Evolutionary conservation across 2,113 vertebrate species (phyloP).

Genomic region (Cromileptes altivelis): DNA sequence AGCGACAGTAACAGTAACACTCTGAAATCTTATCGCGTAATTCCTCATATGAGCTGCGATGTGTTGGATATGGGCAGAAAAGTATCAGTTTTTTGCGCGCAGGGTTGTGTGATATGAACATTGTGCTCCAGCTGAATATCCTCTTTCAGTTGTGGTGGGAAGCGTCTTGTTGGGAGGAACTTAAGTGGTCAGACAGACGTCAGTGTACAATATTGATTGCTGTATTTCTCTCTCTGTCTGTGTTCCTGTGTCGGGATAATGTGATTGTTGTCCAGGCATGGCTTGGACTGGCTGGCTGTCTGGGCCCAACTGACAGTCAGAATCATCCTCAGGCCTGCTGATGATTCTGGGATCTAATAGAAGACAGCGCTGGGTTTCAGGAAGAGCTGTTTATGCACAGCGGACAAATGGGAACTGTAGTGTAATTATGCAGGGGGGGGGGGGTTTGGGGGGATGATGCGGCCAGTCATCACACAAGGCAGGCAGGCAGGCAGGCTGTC

Average conservation of each 20-base stretch:
- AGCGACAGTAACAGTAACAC: neutral
- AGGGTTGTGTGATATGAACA: slow-evolving; percentile 37
- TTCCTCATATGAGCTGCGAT: slow-evolving; percentile 30
- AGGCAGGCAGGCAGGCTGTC: slow-evolving; percentile 45
- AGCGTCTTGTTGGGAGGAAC: slow-evolving; percentile 72
- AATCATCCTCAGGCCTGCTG: slow-evolving; percentile 73
- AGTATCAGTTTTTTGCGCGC: slow-evolving; percentile 23
- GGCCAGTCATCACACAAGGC: slow-evolving; percentile 52
- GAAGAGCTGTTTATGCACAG: slow-evolving; percentile 75
- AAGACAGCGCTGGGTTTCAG: slow-evolving; percentile 76
- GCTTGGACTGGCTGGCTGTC: slow-evolving; percentile 66
- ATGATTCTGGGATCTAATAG: slow-evolving; percentile 83
- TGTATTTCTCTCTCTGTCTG: slow-evolving; percentile 73
- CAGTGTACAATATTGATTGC: slow-evolving; percentile 75
- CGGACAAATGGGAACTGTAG: slow-evolving; percentile 75
- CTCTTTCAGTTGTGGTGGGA: slow-evolving; percentile 70
- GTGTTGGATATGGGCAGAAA: slow-evolving; percentile 34
- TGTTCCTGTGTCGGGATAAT: slow-evolving; percentile 78
- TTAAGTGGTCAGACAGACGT: slow-evolving; percentile 79
- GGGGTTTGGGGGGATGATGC: slow-evolving; percentile 22
- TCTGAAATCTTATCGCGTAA: slow-evolving; percentile 42
- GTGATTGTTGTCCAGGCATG: slow-evolving; percentile 77
- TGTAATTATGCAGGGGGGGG: slow-evolving; percentile 64
- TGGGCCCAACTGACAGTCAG: slow-evolving; percentile 71
- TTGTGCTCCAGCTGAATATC: slow-evolving; percentile 65